These are phyloP conservation scores for Parnassius mnemosyne DNA, from an alignment of 2,888 invertebrate genomes.

Conservation along the genomic window DNA sequence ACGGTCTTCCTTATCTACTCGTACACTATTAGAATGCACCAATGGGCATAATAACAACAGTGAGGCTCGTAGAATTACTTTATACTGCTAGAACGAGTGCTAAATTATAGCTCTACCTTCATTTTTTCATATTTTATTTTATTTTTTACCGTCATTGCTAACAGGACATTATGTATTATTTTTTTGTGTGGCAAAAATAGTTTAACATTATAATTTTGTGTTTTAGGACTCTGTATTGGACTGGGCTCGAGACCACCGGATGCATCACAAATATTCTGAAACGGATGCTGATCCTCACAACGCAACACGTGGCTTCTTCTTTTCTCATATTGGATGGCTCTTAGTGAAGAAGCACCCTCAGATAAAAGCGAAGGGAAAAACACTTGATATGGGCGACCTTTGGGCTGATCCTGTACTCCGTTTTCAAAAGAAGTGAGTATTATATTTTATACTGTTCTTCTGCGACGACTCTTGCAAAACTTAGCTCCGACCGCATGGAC, in stretches of 20 bases:
- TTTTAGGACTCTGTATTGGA: conserved; percentile 86
- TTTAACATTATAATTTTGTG: background rate
- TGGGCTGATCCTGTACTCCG: conserved; percentile 87
- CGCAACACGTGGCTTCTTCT: conserved; percentile 96
- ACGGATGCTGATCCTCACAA: conserved; percentile 97
- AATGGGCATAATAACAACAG: too few species aligned
- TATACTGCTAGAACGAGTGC: too few species aligned
- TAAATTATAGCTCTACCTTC: too few species aligned
- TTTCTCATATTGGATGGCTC: conserved; percentile 97
- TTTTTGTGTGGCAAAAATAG: too few species aligned
- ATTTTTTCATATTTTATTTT: too few species aligned
- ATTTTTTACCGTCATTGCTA: too few species aligned
- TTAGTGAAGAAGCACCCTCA: conserved; percentile 94
- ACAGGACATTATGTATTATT: too few species aligned
- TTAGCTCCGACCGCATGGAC: too few species aligned
- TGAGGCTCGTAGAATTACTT: too few species aligned
- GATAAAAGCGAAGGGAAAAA: conserved; percentile 91
- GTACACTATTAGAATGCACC: too few species aligned
- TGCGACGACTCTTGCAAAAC: too few species aligned
- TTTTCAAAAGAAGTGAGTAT: conserved; percentile 91
- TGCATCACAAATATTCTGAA: conserved; percentile 96
- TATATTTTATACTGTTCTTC: conserved; percentile 25
- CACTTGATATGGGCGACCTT: conserved; percentile 92
- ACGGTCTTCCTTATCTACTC: too few species aligned
- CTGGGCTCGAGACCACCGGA: conserved; percentile 90